Evolutionary conservation across 2,113 vertebrate genomes (phyloP), one percentile per base, ranked within the genome.

Genomic region (Mugil cephalus): DNA sequence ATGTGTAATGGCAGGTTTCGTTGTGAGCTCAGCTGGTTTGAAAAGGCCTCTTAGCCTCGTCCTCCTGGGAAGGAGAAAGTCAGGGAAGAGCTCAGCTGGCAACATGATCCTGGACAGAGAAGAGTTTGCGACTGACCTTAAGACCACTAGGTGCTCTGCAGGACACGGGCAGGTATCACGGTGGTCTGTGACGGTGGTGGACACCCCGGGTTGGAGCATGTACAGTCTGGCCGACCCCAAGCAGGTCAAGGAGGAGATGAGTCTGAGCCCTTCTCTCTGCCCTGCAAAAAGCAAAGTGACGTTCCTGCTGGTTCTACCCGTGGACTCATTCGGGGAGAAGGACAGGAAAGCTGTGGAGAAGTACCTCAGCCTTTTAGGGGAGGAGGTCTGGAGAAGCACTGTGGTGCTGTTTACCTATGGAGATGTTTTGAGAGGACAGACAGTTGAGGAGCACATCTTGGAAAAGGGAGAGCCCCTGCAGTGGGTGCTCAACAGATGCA

Each of bases 171-270:
- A n/a, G 8, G 55, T 84, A 1, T 82, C 59, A 4, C 53, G 78
- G 5, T 0, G 61, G 48, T n/a, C 64, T 2, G 46, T 90, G 7
- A 70, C 66, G 0, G 66, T 89, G 47, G 79, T 87, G 53, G 91
- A 90, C 66, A 87, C 83, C 7, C 88, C 89, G 0, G 84, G 84
- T 1, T 91, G 86, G 91, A 89, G 88, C 59, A 59, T 79, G 15
- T 87, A 75, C 18, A 59, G 78, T 39, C 52, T 88, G 60, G 62
- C 86, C 17, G 36, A 74, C 3, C 12, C 68, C 3, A 8, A 67
- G 10, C 30, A 76, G 4, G 80, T 92, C 36, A 71, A 21, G 34
- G 15, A 0, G 21, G 84, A 84, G 61, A 69, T 91, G 0, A 7
- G 47, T 9, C 74, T 17, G 19, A 85, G 85, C 46, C 34, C 54